Conservation (phyloP, 2,888 invertebrate species). For the Papilio gigon region DNA sequence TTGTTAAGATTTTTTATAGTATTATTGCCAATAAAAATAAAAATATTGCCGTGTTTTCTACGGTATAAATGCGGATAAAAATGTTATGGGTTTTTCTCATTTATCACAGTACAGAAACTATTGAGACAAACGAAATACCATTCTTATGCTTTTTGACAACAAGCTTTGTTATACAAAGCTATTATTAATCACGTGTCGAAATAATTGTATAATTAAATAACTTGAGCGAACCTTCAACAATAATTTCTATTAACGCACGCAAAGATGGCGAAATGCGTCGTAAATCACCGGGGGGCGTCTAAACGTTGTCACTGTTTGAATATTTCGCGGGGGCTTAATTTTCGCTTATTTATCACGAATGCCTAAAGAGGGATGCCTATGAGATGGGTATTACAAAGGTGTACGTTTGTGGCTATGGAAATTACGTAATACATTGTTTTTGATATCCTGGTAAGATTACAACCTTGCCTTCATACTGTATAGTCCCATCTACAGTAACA, state of each 20-base stretch:
- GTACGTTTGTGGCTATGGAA: conserved; percentile 16
- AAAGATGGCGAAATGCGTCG: conserved; percentile 8
- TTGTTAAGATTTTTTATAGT: no score
- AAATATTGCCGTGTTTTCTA: no score
- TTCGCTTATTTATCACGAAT: conserved; percentile 36
- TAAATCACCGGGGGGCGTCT: conserved; percentile 31
- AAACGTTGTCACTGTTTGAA: conserved; percentile 27
- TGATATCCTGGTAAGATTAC: no score
- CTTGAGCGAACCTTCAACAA: conserved; percentile 10
- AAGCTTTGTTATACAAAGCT: neutral
- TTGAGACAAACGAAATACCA: neutral
- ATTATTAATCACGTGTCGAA: neutral
- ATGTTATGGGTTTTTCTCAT: neutral
- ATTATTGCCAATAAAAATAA: no score
- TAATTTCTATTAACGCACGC: conserved; percentile 27
- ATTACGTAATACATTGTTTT: neutral
- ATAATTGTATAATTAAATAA: conserved; percentile 25
- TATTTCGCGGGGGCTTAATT: conserved; percentile 31
- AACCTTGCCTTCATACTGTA: no score
- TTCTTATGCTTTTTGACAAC: neutral
- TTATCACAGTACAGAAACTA: neutral
- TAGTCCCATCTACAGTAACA: no score
- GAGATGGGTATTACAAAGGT: conserved; percentile 21
- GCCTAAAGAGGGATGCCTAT: neutral
- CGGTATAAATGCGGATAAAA: neutral